phyloP scores from a whole-genome alignment of 2,888 invertebrate species.

The Rhagophthalmus giganteus region DNA sequence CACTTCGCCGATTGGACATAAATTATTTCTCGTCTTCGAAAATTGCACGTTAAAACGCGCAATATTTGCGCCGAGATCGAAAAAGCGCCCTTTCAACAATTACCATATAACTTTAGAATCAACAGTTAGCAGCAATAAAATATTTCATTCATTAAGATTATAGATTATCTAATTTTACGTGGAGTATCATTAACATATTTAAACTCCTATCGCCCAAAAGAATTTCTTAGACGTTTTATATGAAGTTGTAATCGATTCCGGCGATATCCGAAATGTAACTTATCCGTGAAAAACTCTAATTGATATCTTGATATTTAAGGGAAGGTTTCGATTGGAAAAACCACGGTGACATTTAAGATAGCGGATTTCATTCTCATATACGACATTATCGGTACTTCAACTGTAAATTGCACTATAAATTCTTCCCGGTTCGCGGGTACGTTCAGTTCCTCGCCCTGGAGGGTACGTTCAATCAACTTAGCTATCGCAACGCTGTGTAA shows the following conservation, averaged over 20 bases:
- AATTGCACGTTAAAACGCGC: too few species aligned
- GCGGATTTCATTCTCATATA: constrained; percentile 32
- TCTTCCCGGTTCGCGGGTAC: constrained; percentile 35
- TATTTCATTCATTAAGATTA: too few species aligned
- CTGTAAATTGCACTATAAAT: constrained; percentile 43
- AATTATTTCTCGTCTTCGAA: too few species aligned
- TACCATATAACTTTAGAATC: too few species aligned
- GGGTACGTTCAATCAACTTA: constrained; percentile 46
- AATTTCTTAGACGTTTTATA: not conserved
- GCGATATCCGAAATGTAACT: constrained; percentile 8
- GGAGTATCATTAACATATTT: not conserved
- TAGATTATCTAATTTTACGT: not conserved
- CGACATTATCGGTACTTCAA: constrained; percentile 40
- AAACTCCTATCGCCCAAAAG: not conserved
- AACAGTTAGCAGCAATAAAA: too few species aligned
- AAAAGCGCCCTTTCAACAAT: too few species aligned
- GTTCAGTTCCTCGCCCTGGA: constrained; percentile 43
- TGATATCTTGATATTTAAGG: constrained; percentile 24
- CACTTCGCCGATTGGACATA: too few species aligned
- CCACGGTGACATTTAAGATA: constrained; percentile 29
- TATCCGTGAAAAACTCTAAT: constrained; percentile 19
- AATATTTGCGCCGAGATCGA: too few species aligned
- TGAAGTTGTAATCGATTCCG: not conserved
- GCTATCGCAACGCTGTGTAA: constrained; percentile 45
- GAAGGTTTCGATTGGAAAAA: constrained; percentile 14